phyloP scores from a whole-genome alignment of 2,113 vertebrate genomes.

The Menidia beryllina region DNA sequence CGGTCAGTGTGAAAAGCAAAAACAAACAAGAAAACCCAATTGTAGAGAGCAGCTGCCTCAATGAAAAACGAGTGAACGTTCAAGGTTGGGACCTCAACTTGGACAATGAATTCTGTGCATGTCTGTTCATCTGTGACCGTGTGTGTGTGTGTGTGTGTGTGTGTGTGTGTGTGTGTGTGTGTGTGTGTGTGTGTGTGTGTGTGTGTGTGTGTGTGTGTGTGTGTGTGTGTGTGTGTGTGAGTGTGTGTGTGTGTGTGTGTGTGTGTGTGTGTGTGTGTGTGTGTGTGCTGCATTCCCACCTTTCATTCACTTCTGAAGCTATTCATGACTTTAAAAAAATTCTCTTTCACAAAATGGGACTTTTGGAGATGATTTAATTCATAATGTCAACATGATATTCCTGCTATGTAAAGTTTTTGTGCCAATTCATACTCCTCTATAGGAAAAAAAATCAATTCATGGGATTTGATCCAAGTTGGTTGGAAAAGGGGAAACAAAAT shows the following conservation, averaged over 20 bases:
- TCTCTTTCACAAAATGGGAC: no score
- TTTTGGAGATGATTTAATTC: no score
- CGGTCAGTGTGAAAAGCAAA: no score
- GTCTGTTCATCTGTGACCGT: neutral
- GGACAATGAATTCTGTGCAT: neutral
- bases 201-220: neutral
- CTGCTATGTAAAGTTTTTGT: no score
- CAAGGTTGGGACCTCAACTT: neutral
- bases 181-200: neutral
- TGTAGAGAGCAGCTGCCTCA: neutral
- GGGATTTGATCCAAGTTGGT: slow-evolving; percentile 5
- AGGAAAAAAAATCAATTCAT: neutral
- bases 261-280: neutral
- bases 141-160: neutral
- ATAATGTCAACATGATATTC: no score
- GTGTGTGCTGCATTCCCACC: neutral
- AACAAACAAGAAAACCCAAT: neutral
- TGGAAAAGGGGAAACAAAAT: neutral
- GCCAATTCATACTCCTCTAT: no score
- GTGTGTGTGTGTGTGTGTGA: neutral
- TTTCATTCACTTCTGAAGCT: slow-evolving; percentile 8
- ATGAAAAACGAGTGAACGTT: no score
- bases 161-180: neutral
- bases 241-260: neutral
- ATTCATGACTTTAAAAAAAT: neutral